Conservation (phyloP, 53 echinoderm and acorn worm species). For the Henricia sp. region DNA sequence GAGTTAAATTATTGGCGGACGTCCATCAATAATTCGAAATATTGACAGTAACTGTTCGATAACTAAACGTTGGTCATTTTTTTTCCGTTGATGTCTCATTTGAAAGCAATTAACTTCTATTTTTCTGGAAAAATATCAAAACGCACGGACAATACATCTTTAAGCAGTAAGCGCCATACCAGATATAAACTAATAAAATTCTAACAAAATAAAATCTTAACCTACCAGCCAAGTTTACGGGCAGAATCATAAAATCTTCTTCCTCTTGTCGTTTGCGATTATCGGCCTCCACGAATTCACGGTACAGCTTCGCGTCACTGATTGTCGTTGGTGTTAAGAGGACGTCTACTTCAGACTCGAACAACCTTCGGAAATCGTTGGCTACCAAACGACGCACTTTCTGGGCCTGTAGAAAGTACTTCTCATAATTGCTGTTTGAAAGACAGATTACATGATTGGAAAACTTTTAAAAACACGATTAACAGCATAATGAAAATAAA, state of each 20-base stretch:
- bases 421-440: constrained; percentile 81
- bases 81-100: too few relatives aligned
- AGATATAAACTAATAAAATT: neutral
- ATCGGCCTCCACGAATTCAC: constrained; percentile 62
- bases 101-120: too few relatives aligned
- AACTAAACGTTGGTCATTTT: too few relatives aligned
- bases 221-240: constrained; percentile 91
- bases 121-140: neutral
- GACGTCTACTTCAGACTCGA: constrained; percentile 78
- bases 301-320: constrained; percentile 65
- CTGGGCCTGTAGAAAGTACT: constrained; percentile 89
- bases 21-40: too few relatives aligned
- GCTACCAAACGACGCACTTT: constrained; percentile 77
- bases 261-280: constrained; percentile 65
- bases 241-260: constrained; percentile 71
- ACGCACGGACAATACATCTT: neutral
- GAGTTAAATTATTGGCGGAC: too few relatives aligned
- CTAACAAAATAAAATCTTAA: neutral
- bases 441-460: neutral
- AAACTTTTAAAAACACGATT: neutral
- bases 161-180: too few relatives aligned
- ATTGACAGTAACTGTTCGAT: too few relatives aligned
- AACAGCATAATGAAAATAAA: too few relatives aligned
- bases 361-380: constrained; percentile 78
- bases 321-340: constrained; percentile 80